Evolutionary conservation across 2,113 vertebrate species (phyloP), one percentile per base, ranked within the genome.

Genomic region (Oryzias woworae): DNA sequence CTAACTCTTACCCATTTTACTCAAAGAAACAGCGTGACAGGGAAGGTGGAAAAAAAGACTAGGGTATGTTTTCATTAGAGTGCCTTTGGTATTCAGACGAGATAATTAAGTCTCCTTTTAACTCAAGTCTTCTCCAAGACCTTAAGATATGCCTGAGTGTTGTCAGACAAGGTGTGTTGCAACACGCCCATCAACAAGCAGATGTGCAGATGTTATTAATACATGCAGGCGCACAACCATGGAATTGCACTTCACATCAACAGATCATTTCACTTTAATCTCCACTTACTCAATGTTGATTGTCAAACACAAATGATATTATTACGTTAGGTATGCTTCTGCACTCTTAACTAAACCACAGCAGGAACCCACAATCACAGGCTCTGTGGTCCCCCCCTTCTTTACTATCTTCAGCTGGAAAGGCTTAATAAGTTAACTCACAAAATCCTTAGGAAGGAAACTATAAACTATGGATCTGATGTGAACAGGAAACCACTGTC

Each of bases 131-230:
- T 89, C 77, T 90, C 92, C 91, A 88, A 94, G 89, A 92, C 89
- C 92, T 94, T 91, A 93, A 95, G 92, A 96, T 93, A 93, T 85
- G 85, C 87, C 87, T 84, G 87, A 90, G 77, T 84, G 94, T 94
- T 94, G 92, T 92, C 91, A 57, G 87, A 91, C 91, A 86, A 94
- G 93, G 92, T 92, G 93, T 91, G 91, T 90, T 88, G 87, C 91
- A 91, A 91, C 92, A 83, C 62, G 77, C 71, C 77, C 69, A 46
- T 75, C 66, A 18, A 22, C 31, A 53, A 75, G 79, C 81, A 87
- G 80, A 75, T 83, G 74, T 74, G 74, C 62, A 20, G 81, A 83
- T 83, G 75, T 82, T 69, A 59, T 70, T 71, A 65, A 15, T 73
- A 59, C 61, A 68, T 65, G 55, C 64, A 51, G 36, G 50, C 15